Conservation (phyloP, 2,797 vertebrate species). For the Anomalospiza imberbis region DNA sequence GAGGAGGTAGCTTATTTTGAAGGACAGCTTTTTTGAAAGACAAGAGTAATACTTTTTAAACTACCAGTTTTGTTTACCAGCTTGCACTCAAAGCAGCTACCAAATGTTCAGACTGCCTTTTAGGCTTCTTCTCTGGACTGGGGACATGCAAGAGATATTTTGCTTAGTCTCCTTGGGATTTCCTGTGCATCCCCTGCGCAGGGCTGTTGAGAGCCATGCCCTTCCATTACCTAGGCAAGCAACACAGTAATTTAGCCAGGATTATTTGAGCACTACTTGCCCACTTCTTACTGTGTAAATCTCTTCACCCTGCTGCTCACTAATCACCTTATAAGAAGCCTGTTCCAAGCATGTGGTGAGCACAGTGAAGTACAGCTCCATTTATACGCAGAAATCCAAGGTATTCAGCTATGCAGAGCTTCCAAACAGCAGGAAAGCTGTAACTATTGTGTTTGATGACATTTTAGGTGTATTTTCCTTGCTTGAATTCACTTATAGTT, state of each 20-base stretch:
- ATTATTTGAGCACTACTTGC: conserved; percentile 35
- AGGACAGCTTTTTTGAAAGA: not conserved
- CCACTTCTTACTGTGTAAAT: conserved; percentile 32
- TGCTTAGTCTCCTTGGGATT: not conserved
- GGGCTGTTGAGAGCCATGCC: not conserved
- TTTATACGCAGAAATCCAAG: conserved; percentile 46
- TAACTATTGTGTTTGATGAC: not conserved
- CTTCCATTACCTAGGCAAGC: not conserved
- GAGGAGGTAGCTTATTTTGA: conserved; percentile 21
- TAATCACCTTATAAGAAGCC: conserved; percentile 24
- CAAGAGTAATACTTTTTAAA: not conserved
- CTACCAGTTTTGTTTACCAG: not conserved
- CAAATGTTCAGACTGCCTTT: not conserved
- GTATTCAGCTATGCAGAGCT: not conserved
- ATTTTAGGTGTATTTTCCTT: not conserved
- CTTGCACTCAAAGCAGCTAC: not conserved
- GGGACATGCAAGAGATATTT: not conserved
- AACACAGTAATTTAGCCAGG: conserved; percentile 8
- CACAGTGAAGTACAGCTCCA: not conserved
- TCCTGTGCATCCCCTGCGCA: not conserved
- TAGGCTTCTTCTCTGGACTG: not conserved
- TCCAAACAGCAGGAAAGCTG: not conserved
- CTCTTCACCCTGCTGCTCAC: conserved; percentile 26
- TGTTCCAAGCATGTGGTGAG: conserved; percentile 28
- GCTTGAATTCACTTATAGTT: not conserved